These are phyloP conservation scores for Sisyra nigra DNA, from an alignment of 2,888 invertebrate species.

Conservation along the genomic window DNA sequence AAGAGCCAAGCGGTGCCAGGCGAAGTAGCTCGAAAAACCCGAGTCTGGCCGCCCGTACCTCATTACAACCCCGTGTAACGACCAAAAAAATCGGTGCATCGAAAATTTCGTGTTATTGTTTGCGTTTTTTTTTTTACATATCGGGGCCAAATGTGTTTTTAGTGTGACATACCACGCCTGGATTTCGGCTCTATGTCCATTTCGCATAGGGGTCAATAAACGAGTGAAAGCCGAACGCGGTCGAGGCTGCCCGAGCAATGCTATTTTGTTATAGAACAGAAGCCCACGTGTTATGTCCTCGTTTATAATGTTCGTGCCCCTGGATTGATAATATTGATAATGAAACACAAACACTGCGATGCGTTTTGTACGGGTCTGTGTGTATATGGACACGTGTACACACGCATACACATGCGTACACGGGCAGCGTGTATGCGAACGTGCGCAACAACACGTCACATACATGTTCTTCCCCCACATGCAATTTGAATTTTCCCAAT, in stretches of 20 bases:
- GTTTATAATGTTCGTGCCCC: neutral
- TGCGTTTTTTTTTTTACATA: neutral
- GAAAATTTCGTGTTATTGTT: neutral
- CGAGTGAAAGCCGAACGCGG: constrained; percentile 14
- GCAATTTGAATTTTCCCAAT: no score
- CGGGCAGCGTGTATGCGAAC: no score
- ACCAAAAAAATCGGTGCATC: neutral
- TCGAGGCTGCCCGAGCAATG: constrained; percentile 14
- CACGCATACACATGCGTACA: no score
- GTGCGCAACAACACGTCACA: no score
- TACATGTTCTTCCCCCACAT: no score
- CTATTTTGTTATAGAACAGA: neutral
- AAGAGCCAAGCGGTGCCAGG: no score
- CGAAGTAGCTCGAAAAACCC: no score
- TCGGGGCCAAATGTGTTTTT: neutral
- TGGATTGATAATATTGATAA: no score
- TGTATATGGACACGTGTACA: no score
- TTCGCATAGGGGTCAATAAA: constrained; percentile 12
- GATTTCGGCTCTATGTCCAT: constrained; percentile 13
- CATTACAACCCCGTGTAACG: neutral
- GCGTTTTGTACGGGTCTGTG: no score
- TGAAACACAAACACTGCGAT: no score
- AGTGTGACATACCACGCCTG: constrained; percentile 2
- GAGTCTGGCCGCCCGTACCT: no score
- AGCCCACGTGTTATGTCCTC: constrained; percentile 6